Evolutionary conservation across 2,888 invertebrate genomes (phyloP).

Genomic region (Lissonota sp.): DNA sequence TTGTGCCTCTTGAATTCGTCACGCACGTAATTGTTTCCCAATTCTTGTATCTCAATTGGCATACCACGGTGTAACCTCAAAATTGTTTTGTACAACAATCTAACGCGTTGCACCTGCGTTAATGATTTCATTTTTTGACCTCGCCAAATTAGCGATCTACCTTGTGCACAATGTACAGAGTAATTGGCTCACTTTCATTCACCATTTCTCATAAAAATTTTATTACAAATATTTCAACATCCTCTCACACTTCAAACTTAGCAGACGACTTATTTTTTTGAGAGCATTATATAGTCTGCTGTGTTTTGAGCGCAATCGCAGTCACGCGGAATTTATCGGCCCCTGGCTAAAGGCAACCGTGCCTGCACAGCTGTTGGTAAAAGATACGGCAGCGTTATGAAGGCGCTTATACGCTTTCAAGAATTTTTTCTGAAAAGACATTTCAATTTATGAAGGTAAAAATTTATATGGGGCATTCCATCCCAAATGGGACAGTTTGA

Average conservation of each 20-base stretch:
- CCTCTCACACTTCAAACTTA: slow-evolving; percentile 10
- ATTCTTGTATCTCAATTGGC: slow-evolving; percentile 88
- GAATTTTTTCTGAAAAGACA: not conserved
- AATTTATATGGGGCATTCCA: too few species aligned
- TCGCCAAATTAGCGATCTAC: too few species aligned
- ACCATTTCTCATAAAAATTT: slow-evolving; percentile 21
- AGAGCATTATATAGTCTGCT: too few species aligned
- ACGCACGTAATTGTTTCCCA: slow-evolving; percentile 91
- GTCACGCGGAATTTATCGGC: not conserved
- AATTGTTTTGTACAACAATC: slow-evolving; percentile 91
- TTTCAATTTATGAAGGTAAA: not conserved
- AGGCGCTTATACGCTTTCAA: not conserved
- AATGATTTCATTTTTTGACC: slow-evolving; percentile 72
- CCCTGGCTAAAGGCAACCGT: not conserved
- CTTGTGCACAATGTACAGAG: not conserved
- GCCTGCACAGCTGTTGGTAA: slow-evolving; percentile 1
- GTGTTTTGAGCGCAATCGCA: slow-evolving; percentile 4
- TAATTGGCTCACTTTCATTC: slow-evolving; percentile 10
- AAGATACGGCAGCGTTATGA: not conserved
- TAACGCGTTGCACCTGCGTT: slow-evolving; percentile 87
- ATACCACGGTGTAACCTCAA: slow-evolving; percentile 91
- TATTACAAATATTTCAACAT: not conserved
- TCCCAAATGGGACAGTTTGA: too few species aligned
- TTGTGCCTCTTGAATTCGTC: slow-evolving; percentile 95
- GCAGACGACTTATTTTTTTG: slow-evolving; percentile 45